phyloP scores from a whole-genome alignment of 2,113 vertebrate genomes.

The Malurus alboscapulatus region DNA sequence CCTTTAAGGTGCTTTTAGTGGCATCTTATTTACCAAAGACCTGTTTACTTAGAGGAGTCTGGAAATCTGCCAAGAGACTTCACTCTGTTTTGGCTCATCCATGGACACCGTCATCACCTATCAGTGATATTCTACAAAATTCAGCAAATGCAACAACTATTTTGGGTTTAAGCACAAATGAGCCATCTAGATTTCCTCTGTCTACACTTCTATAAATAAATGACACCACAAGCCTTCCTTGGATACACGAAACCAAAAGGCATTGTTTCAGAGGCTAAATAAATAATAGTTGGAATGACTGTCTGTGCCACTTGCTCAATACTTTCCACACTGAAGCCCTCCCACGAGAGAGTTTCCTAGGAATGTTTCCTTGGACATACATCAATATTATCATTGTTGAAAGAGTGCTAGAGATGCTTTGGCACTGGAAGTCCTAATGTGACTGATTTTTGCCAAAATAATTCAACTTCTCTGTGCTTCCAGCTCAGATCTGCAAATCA shows the following conservation, averaged over 20 bases:
- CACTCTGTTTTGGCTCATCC: background rate
- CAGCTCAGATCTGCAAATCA: background rate
- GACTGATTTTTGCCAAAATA: background rate
- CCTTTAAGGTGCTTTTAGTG: background rate
- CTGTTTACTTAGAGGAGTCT: background rate
- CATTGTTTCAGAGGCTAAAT: constrained; percentile 6
- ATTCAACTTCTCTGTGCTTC: background rate
- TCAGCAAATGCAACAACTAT: background rate
- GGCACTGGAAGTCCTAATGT: background rate
- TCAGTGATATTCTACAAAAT: background rate
- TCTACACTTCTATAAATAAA: background rate
- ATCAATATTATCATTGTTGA: background rate
- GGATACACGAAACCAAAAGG: background rate
- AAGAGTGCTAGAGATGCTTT: background rate
- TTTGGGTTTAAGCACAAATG: background rate
- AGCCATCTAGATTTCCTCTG: background rate
- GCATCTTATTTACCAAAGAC: background rate
- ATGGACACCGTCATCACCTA: background rate
- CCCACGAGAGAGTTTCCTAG: background rate
- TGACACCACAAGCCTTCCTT: background rate
- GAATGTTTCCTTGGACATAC: background rate
- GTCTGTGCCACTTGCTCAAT: background rate
- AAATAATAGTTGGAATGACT: background rate
- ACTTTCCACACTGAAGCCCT: background rate
- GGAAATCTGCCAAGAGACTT: background rate